Conservation (phyloP, 2,113 vertebrate species). For the Ptyas mucosa region DNA sequence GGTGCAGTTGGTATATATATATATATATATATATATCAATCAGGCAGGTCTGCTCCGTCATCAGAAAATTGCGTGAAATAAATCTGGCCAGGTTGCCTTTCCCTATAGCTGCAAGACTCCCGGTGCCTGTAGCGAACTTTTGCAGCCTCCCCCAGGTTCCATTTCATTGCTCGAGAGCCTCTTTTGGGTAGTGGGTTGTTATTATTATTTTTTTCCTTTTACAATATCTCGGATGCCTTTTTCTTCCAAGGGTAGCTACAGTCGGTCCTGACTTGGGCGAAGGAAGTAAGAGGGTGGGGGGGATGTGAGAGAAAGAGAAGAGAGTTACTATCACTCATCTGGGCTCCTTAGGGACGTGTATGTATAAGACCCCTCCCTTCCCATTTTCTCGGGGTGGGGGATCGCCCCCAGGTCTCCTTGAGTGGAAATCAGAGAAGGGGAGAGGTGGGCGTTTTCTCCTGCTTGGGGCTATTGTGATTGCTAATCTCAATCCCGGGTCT, state of each 20-base stretch:
- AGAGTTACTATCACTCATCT: not conserved
- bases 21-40: not conserved
- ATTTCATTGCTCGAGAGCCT: not conserved
- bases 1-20: not conserved
- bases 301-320: no score
- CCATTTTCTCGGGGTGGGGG: not conserved
- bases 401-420: not conserved
- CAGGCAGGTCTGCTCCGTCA: not conserved
- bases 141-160: not conserved
- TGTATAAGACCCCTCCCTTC: not conserved
- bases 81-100: not conserved
- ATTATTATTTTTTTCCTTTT: not conserved
- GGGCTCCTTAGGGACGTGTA: not conserved
- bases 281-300: not conserved
- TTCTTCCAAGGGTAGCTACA: no score
- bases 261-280: not conserved
- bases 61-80: not conserved
- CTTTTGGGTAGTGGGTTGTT: not conserved
- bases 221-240: not conserved
- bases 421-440: not conserved
- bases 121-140: not conserved
- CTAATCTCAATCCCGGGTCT: not conserved
- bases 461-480: not conserved
- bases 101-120: not conserved
- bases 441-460: not conserved